Base-by-base conservation (phyloP, 2,888 invertebrate genomes). In the Erannis defoliaria region DNA sequence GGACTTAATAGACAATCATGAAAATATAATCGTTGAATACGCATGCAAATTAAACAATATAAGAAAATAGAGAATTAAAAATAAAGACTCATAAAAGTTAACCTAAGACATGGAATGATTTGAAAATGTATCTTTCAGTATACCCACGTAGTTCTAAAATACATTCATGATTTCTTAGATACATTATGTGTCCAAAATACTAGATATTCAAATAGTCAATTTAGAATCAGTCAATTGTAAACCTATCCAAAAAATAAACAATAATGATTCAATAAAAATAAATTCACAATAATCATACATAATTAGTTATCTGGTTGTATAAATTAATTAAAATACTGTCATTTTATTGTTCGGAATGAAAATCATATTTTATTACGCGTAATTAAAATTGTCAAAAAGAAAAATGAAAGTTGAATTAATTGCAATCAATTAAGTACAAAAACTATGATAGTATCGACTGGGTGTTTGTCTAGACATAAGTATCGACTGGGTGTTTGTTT, bases 401-500 rank as follows among this genome's bases (percentile, higher is more conserved):
- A 93, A 93, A 93, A 93, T 92, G 92, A 92, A 93, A 93, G 92
- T 71, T 64, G 54, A 64, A 64, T 70, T 75, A 70, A 80, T 82
- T 85, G 86, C 84, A 85, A 88, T 88, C 86, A 86, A 86, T 84
- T 90, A 91, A 92, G 90, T 92, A 93, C 90, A 90, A 86, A 84
- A 83, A 80, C 84, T 79, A 84, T 80, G 57, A 59, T 58, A 56
- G 56, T 59, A 68, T 68, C 65, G 70, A 71, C 67, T 68, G 68
- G 60, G 68, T 59, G 56, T 80, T 82, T 83, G 82, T 79, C 78
- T 86, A 78, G 82, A 85, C 89, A 90, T 91, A 88, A 89, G 56
- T 59, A 68, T 68, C 65, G 70, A 71, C 67, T 68, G 68, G 60
- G 68, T 59, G 56, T 80, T 82, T 83, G 82, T 79, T 78, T 86